A percentile compares a stretch with the other conserved stretches of the same genome.
Conservation (phyloP, 2,797 vertebrate genomes). For the Tiaroga cobitis region DNA sequence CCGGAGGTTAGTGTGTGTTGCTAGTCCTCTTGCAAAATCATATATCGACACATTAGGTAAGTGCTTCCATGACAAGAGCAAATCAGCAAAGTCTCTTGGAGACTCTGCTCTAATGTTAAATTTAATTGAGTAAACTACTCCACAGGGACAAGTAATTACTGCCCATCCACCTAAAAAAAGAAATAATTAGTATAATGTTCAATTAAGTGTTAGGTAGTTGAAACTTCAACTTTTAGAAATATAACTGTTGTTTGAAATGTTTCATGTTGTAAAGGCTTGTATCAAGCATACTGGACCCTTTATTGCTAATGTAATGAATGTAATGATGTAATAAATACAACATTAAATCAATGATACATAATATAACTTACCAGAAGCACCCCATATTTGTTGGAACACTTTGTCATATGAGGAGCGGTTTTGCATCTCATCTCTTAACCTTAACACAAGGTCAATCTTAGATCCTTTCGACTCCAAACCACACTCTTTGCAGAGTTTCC, state of each 20-base stretch:
- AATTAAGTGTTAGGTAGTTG: too few relatives aligned
- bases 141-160: constrained; percentile 3
- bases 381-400: neutral
- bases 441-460: neutral
- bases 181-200: neutral
- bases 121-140: neutral
- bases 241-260: too few relatives aligned
- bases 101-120: neutral
- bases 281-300: too few relatives aligned
- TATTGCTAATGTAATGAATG: too few relatives aligned
- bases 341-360: neutral
- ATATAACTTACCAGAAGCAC: neutral
- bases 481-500: neutral
- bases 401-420: neutral
- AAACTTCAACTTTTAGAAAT: too few relatives aligned
- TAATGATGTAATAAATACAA: neutral
- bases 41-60: neutral
- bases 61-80: neutral
- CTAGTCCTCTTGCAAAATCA: constrained; percentile 34
- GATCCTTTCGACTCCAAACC: neutral
- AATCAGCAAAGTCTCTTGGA: constrained; percentile 12
- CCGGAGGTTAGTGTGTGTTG: constrained; percentile 12
- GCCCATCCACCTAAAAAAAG: neutral
- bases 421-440: neutral
- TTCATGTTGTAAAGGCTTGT: too few relatives aligned